Conservation (phyloP, 2,888 invertebrate genomes). For the Hirtodrosophila cameraria region DNA sequence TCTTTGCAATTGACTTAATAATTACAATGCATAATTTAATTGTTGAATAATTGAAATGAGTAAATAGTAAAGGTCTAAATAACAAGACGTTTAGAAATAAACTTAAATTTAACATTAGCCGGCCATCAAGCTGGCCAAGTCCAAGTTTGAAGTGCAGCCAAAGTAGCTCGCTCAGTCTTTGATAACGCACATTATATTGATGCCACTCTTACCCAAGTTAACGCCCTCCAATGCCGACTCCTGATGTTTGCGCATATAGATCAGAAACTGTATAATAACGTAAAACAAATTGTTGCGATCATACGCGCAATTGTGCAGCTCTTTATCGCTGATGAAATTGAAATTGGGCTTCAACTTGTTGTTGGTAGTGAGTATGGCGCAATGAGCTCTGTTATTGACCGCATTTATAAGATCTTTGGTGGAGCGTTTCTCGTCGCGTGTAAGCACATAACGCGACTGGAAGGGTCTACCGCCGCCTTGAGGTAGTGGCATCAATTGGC, state of each 20-base stretch:
- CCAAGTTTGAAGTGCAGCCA: neutral
- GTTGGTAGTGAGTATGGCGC: conserved; percentile 82
- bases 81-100: conserved; percentile 18
- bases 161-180: conserved; percentile 83
- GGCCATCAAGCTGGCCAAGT: conserved; percentile 33
- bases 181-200: conserved; percentile 93
- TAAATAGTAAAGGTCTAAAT: neutral
- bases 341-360: conserved; percentile 83
- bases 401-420: conserved; percentile 81
- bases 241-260: conserved; percentile 89
- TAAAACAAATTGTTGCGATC: conserved; percentile 96
- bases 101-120: conserved; percentile 13
- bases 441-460: conserved; percentile 84
- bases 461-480: conserved; percentile 89
- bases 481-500: conserved; percentile 88
- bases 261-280: conserved; percentile 92
- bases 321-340: conserved; percentile 86
- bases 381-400: conserved; percentile 83
- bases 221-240: conserved; percentile 91
- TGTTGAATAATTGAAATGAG: conserved; percentile 23
- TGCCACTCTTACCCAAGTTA: conserved; percentile 90
- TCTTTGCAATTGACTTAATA: conserved; percentile 61
- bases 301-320: conserved; percentile 88
- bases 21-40: conserved; percentile 73
- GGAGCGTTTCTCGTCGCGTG: conserved; percentile 83